Evolutionary conservation across 2,888 invertebrate genomes (phyloP).

Genomic region (Pandemis cinnamomeana): DNA sequence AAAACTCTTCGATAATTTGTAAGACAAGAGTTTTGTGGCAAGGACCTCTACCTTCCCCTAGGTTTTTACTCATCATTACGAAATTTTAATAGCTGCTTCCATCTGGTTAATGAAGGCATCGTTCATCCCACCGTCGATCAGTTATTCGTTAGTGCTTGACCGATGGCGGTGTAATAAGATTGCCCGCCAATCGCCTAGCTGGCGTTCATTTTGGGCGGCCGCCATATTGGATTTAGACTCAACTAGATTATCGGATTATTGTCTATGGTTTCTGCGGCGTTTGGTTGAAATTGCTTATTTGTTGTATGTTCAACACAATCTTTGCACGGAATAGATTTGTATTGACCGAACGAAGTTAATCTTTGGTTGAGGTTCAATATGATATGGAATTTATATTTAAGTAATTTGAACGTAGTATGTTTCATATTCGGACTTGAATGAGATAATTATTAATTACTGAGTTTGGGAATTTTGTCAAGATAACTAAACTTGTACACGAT

Average conservation of each 20-base stretch:
- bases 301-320: not conserved
- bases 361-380: not conserved
- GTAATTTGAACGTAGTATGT: not conserved
- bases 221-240: conserved; percentile 67
- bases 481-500: no score
- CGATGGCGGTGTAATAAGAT: conserved; percentile 53
- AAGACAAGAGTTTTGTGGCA: not conserved
- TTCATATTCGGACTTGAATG: no score
- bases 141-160: conserved; percentile 25
- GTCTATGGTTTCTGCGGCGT: conserved; percentile 57
- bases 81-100: conserved; percentile 26
- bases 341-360: conserved; percentile 1
- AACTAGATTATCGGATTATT: conserved; percentile 68
- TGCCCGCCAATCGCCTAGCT: conserved; percentile 52
- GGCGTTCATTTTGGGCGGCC: conserved; percentile 55
- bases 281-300: conserved; percentile 3
- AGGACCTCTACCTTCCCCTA: not conserved
- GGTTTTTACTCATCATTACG: not conserved
- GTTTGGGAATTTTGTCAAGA: no score
- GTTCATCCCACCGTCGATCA: conserved; percentile 10
- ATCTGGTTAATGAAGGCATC: conserved; percentile 23
- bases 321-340: not conserved
- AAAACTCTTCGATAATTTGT: not conserved
- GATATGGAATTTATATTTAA: not conserved
- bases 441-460: no score